Base-by-base conservation (phyloP, 2,888 invertebrate species). In the Acanthosoma haemorrhoidale region DNA sequence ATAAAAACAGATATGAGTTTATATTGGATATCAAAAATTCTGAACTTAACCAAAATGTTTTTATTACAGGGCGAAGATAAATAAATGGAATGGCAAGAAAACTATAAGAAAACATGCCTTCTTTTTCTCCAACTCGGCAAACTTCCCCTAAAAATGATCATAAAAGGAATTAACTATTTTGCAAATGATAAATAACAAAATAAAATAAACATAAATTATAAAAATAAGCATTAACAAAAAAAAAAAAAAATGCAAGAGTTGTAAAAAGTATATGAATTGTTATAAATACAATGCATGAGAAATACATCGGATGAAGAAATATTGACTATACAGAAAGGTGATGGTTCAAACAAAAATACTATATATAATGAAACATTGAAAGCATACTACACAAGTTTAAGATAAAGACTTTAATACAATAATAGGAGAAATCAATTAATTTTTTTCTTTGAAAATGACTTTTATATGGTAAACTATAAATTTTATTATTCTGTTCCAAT, bases 91-190 rank as follows among this genome's bases (percentile, higher is more conserved):
- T n/a, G n/a, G n/a, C n/a, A 58, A 63, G 15, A 58, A 63, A 68
- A 38, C 11, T 51, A 68, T 43, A 69, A 68, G 31, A 61, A 64
- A 79, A 85, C 85, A 83, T 85, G 84, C 85, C 85, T 85, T 85
- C 79, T 81, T 80, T 80, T 80, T 82, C 80, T 83, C 84, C 82
- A 84, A 82, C 80, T 82, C 81, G 82, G 80, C 80, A 80, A 85
- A 81, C 80, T 82, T 82, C 77, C 82, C 85, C 85, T 85, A 84
- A 79, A 84, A 84, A 81, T 57, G 25, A 66, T 18, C 16, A 25
- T 21, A 41, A 69, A 70, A 57, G 11, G 18, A 64, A 64, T 15
- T 64, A 39, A 63, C 39, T 64, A 31, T 29, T 41, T 32, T 59
- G 16, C 18, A 32, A 51, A 29, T 15, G 15, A 58, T 29, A 31